Evolutionary conservation across 2,888 invertebrate genomes (phyloP), one percentile per base, ranked within the genome.

Genomic region (Zaprionus obscuricornis): DNA sequence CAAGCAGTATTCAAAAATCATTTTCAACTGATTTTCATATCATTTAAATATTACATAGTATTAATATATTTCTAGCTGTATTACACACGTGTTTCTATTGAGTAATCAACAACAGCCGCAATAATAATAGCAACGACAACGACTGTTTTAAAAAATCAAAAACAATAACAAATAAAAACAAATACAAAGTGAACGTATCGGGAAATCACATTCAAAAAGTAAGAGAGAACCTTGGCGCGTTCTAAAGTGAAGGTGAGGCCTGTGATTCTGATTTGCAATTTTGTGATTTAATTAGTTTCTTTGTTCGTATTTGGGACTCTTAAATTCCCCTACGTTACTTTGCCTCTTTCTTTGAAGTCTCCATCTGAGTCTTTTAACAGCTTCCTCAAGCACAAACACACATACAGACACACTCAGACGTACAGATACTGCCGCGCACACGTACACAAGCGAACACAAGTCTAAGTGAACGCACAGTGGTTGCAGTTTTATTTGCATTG

Each of bases 171-270:
- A 20, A 29, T n/a, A 29, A 37, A 7, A 36, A 33, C 8, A 39
- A 50, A 3, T 51, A 50, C 46, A 50, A 67, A 67, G 70, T 66
- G 67, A 70, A 70, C 56, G 69, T 67, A 42, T 27, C 49, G 74
- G n/a, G 71, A 71, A 71, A 64, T 55, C 34, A 22, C 47, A 34
- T 39, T 33, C 31, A 47, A 54, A 52, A 42, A 31, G 47, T 36
- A 29, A 45, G 20, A 31, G 31, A 63, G 51, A 67, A 73, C 71
- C 71, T 71, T 71, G 71, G 64, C 74, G 68, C 57, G 42, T 33
- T 62, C 39, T 58, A 56, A 67, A 73, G 70, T 64, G 58, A 73
- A 70, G 68, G 68, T 73, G 51, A 70, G 34, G 17, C 37, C 5
- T 10, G 7, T 2, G 2, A 10, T 13, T 22, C 37, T 72, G 67